These are phyloP conservation scores for Leptopilina myrica DNA, from an alignment of 2,888 invertebrate species.

Conservation along the genomic window DNA sequence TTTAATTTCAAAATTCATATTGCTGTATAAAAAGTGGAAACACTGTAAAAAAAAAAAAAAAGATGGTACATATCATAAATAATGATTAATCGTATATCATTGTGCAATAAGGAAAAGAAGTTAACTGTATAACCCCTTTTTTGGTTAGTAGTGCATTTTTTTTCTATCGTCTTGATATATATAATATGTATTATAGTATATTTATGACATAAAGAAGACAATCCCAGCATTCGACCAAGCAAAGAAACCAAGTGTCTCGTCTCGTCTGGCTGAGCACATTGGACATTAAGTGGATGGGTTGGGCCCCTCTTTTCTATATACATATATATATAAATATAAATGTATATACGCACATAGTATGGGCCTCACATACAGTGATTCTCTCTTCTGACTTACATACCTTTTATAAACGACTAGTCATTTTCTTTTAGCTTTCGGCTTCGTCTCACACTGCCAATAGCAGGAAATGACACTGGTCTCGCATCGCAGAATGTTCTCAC, in stretches of 20 bases:
- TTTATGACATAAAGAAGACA: constrained; percentile 19
- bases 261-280: constrained; percentile 50
- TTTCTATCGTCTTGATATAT: neutral
- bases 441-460: constrained; percentile 50
- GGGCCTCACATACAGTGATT: constrained; percentile 41
- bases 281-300: constrained; percentile 56
- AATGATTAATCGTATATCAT: constrained; percentile 20
- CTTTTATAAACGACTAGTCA: constrained; percentile 46
- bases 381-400: constrained; percentile 43
- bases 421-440: constrained; percentile 55
- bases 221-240: constrained; percentile 8
- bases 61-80: neutral
- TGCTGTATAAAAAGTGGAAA: no score
- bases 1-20: no score
- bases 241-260: constrained; percentile 48
- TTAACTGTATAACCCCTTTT: neutral
- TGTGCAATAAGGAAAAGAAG: constrained; percentile 5
- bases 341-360: neutral
- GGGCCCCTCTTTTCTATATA: constrained; percentile 44
- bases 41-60: neutral
- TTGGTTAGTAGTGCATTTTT: constrained; percentile 13
- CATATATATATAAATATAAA: constrained; percentile 19
- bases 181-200: no score
- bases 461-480: constrained; percentile 56
- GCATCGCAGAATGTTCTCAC: constrained; percentile 38